Base-by-base conservation (phyloP, 2,113 vertebrate species). In the Cyanoderma ruficeps region DNA sequence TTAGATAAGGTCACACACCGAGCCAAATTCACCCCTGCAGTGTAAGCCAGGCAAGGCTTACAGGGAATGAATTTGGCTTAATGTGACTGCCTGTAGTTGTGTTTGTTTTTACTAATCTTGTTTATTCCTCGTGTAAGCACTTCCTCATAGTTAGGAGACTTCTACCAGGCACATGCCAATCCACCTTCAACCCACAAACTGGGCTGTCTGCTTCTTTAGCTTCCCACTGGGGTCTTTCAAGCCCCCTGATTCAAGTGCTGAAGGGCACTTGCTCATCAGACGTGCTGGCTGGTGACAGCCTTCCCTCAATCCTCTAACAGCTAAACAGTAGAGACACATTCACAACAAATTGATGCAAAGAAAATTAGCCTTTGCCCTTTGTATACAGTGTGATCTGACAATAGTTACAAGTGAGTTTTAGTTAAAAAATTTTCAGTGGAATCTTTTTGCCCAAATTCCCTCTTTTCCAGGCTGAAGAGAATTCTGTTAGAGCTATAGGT, bases 61-160 rank as follows among this genome's bases (percentile, higher is more conserved):
- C 7, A 13, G 41, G 76, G 56, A 77, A 60, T 46, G 39, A 75
- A 65, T 92, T 84, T 90, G 86, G 83, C 69, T 83, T 91, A 55
- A 70, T 19, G 60, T 75, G 83, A 67, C 69, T 75, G 90, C 83
- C 88, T 79, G 59, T 77, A 70, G 91, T 61, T 89, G 64, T 72
- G 92, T 83, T 96, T 95, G 94, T 90, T 97, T 96, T 86, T 52
- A 94, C 76, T 93, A 77, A 92, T 82, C 72, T 64, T 92, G 61
- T 89, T 96, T 94, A 93, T 90, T 76, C 65, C 41, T 93, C 10
- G 0, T 59, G 72, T 89, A 92, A 93, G 92, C 90, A 64, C 71
- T 88, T 94, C 76, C 72, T 74, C n/a, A 7, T 39, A 52, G 60
- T 74, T 59, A 67, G 80, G 70, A 95, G 72, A 56, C 41, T 86